phyloP scores from a whole-genome alignment of 2,888 invertebrate genomes.

The Drosophila crucigera region DNA sequence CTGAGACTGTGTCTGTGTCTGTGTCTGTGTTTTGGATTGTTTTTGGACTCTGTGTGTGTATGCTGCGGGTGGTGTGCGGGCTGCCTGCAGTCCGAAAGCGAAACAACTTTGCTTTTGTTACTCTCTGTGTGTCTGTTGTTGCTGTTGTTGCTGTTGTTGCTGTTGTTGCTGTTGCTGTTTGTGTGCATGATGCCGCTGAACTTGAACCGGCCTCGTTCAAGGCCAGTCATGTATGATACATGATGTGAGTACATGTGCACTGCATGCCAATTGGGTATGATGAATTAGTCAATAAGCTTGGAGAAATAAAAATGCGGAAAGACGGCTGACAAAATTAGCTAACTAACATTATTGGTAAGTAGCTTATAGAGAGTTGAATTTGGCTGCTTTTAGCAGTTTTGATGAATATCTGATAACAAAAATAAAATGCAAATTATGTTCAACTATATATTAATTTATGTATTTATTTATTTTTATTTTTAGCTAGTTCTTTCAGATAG shows the following conservation, averaged over 20 bases:
- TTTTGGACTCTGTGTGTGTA: constrained; percentile 7
- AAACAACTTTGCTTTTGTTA: constrained; percentile 63
- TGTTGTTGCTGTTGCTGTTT: constrained; percentile 32
- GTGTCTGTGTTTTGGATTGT: constrained; percentile 8
- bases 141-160: constrained; percentile 10
- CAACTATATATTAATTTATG: neutral
- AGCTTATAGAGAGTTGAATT: neutral
- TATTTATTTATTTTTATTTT: neutral
- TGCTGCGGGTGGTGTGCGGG: constrained; percentile 53
- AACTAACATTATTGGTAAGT: neutral
- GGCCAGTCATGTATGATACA: constrained; percentile 55
- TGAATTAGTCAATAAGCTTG: constrained; percentile 8
- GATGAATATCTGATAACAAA: neutral
- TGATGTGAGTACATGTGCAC: constrained; percentile 46
- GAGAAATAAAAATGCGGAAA: neutral
- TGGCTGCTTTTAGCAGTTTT: neutral
- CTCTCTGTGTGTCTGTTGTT: constrained; percentile 5
- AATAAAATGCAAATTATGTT: neutral
- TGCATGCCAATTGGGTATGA: constrained; percentile 27
- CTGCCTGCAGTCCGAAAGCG: constrained; percentile 53
- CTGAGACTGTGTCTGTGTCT: constrained; percentile 23
- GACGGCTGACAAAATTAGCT: neutral
- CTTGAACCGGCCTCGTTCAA: constrained; percentile 79
- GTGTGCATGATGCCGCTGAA: constrained; percentile 67
- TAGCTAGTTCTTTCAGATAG: neutral